phyloP scores from a whole-genome alignment of 2,113 vertebrate species.

The Xenopus borealis region DNA sequence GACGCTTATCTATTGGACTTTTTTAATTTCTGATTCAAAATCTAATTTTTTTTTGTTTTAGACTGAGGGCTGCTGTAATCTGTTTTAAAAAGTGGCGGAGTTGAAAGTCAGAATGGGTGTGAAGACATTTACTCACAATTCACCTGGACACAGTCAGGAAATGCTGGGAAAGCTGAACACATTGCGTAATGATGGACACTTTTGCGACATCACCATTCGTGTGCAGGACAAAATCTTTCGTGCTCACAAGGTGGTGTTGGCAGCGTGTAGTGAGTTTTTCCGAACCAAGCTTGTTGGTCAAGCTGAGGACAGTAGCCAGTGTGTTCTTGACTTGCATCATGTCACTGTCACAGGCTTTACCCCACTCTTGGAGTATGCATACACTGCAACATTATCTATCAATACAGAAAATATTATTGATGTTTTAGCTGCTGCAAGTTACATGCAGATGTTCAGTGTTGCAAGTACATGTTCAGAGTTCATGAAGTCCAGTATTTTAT shows the following conservation, averaged over 20 bases:
- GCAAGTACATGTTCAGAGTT: conserved; percentile 97
- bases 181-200: conserved; percentile 84
- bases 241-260: conserved; percentile 87
- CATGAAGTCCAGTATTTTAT: conserved; percentile 98
- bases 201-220: conserved; percentile 89
- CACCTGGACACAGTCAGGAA: conserved; percentile 87
- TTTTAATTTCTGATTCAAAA: too few relatives aligned
- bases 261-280: conserved; percentile 91
- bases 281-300: conserved; percentile 85
- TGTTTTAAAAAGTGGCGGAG: conserved; percentile 43
- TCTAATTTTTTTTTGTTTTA: conserved; percentile 4
- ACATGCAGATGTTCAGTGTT: conserved; percentile 99
- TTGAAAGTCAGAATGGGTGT: conserved; percentile 79
- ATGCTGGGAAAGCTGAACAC: conserved; percentile 91
- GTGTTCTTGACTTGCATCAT: conserved; percentile 91
- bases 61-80: conserved; percentile 7
- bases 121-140: conserved; percentile 91
- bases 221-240: conserved; percentile 91
- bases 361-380: conserved; percentile 93
- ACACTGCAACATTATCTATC: conserved; percentile 94
- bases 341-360: conserved; percentile 96
- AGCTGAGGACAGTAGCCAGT: conserved; percentile 82
- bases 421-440: conserved; percentile 93
- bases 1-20: too few relatives aligned
- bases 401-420: conserved; percentile 98